These are phyloP conservation scores for Psittacula echo DNA, from an alignment of 2,797 vertebrate genomes.

Conservation along the genomic window DNA sequence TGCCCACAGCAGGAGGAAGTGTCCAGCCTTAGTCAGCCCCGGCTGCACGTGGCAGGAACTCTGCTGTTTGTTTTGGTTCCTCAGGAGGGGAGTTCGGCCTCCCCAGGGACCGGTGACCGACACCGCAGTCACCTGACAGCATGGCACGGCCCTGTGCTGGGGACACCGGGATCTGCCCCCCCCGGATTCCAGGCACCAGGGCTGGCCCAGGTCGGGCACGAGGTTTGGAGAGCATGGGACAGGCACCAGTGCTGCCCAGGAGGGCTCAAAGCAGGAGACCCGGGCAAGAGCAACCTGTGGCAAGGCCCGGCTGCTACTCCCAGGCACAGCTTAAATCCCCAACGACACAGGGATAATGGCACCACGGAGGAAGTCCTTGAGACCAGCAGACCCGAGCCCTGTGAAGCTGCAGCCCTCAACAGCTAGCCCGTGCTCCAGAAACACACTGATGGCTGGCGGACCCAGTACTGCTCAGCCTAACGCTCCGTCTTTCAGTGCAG, in stretches of 20 bases:
- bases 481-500: accelerated
- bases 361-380: not conserved
- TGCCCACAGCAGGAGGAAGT: slow-evolving; percentile 61
- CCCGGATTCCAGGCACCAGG: accelerated
- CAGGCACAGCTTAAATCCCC: accelerated
- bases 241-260: not conserved
- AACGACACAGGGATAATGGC: accelerated
- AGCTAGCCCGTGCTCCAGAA: not conserved
- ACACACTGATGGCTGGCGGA: accelerated
- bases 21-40: slow-evolving; percentile 71
- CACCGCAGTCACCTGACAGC: not conserved
- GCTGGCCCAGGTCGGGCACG: accelerated
- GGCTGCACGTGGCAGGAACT: slow-evolving; percentile 70
- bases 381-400: not conserved
- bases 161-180: not conserved
- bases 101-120: not conserved
- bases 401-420: accelerated
- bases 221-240: accelerated
- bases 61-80: slow-evolving; percentile 64
- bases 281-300: accelerated
- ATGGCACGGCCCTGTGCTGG: not conserved
- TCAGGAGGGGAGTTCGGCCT: not conserved
- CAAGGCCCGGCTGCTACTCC: not conserved
- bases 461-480: not conserved
- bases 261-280: not conserved